Evolutionary conservation across 2,888 invertebrate genomes (phyloP), one percentile per base, ranked within the genome.

Genomic region (Sycophila texana): DNA sequence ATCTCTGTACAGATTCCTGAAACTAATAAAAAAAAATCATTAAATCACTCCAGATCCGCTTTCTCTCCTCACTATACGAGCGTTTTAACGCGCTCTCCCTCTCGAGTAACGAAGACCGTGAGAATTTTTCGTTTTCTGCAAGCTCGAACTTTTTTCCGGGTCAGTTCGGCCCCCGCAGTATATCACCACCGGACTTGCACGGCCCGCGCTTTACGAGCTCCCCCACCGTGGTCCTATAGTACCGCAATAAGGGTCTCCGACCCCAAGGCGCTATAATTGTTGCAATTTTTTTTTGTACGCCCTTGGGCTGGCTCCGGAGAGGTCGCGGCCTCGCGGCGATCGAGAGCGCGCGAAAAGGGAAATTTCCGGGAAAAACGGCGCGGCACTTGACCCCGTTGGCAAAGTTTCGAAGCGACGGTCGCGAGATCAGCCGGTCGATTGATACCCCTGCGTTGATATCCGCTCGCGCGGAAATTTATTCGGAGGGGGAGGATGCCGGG

Each of bases 301-400:
- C 7, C 5, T 7, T 0, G 39, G 5, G 20, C 10, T 22, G 12
- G 39, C 4, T 30, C 47, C 13, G 4, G 20, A 51, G 51, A n/a
- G 4, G 7, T 18, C 10, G 51, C 18, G 49, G 1, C 1, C 14
- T 10, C 49, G n/a, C 16, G n/a, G 4, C 2, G 4, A 30, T 3
- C 2, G 30, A 30, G 4, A 20, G 12, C 18, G 26, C 18, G 55
- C 4, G 53, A 74, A 74, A 57, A 71, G 14, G 10, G 47, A 65
- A 22, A 14, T 55, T 63, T 55, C 60, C 71, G 72, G 61, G 30
- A 26, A 72, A 68, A 74, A 14, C 30, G 51, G 57, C n/a, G 16
- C n/a, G 67, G 67, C 22, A 73, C 77, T 73, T 73, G 73, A 77
- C 73, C 77, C 20, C 20, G 12, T 73, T 77, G 49, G 2, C 22